Evolutionary conservation across 2,113 vertebrate species (phyloP).

Genomic region (Campylorhamphus procurvoides): DNA sequence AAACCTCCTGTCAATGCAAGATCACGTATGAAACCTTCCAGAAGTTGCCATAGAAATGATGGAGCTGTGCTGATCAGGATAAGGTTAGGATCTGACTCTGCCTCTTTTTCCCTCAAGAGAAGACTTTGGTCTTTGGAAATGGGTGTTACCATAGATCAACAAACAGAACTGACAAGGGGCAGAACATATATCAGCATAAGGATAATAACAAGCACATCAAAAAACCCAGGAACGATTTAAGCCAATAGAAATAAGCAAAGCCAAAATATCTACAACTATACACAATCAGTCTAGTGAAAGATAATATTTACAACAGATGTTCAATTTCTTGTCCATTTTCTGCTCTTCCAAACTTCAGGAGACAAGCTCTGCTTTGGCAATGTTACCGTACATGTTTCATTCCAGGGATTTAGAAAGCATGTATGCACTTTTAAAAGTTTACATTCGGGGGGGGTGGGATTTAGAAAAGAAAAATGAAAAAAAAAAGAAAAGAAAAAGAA

Average conservation of each 20-base stretch:
- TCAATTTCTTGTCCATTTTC: not conserved
- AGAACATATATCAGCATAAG: rapidly evolving
- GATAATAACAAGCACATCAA: not conserved
- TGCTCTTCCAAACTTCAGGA: not conserved
- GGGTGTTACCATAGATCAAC: not conserved
- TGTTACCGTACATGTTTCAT: rapidly evolving
- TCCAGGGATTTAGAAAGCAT: not conserved
- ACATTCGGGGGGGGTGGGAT: rapidly evolving
- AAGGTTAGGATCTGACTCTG: not conserved
- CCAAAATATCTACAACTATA: not conserved
- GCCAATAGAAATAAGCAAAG: conserved; percentile 17
- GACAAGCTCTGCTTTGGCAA: not conserved
- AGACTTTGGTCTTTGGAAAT: not conserved
- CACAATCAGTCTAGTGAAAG: not conserved
- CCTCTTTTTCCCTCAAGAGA: not conserved
- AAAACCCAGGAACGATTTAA: not conserved
- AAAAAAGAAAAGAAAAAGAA: not conserved
- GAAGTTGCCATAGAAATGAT: not conserved
- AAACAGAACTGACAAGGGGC: not conserved
- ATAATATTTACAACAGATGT: conserved; percentile 20
- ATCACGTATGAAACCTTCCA: not conserved
- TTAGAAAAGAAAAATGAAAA: not conserved
- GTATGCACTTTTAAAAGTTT: not conserved
- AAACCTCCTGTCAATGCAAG: not conserved
- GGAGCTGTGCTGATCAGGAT: not conserved